Conservation (phyloP, 2,797 vertebrate genomes). For the Gambusia yucatana region DNA sequence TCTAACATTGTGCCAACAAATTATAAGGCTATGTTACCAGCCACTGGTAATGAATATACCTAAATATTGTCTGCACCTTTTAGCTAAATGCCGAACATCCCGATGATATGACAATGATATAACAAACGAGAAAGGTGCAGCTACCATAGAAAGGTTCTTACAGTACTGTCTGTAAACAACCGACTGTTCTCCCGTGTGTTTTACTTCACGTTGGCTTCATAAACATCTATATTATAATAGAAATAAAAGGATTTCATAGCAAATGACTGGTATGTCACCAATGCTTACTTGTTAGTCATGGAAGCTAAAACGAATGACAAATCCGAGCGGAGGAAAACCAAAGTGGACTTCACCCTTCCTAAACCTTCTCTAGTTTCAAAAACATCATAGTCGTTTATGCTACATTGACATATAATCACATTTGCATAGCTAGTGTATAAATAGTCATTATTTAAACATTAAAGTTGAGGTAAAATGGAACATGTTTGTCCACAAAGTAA, state of each 20-base stretch:
- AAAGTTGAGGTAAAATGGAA: not conserved
- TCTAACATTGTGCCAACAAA: not conserved
- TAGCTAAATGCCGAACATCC: not conserved
- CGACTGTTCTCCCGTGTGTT: conserved; percentile 19
- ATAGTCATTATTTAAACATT: not conserved
- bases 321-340: not conserved
- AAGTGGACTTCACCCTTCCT: not conserved
- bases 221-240: conserved; percentile 35
- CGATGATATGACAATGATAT: not conserved
- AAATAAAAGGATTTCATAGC: conserved; percentile 58
- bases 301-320: not conserved
- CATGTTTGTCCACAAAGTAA: not conserved
- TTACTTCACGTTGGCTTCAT: conserved; percentile 44
- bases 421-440: not conserved
- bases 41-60: not conserved
- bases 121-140: not conserved
- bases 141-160: not conserved
- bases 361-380: not conserved
- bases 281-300: not conserved
- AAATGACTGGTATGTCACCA: conserved; percentile 32
- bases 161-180: not conserved
- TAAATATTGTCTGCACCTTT: not conserved
- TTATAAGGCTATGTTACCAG: not conserved
- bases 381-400: not conserved
- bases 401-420: not conserved